phyloP scores from a whole-genome alignment of 2,888 invertebrate species.

The Scaptomyza flava region DNA sequence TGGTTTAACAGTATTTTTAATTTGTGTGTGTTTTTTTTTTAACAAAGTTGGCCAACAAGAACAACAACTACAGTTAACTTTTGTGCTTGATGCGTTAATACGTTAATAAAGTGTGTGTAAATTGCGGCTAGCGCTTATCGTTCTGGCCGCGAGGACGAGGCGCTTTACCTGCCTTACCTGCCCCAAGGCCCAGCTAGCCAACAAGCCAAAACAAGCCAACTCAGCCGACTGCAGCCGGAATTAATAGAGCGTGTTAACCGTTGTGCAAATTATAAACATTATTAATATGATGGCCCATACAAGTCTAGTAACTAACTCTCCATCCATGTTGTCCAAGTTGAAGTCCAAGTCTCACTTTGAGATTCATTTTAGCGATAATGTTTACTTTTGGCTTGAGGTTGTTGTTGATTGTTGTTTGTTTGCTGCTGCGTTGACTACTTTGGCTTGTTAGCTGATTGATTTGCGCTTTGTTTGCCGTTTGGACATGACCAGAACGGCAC shows the following conservation, averaged over 20 bases:
- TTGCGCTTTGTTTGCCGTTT: conserved; percentile 76
- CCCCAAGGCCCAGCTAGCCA: conserved; percentile 42
- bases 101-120: conserved; percentile 82
- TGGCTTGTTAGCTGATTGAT: conserved; percentile 76
- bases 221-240: conserved; percentile 57
- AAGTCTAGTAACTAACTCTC: conserved; percentile 17
- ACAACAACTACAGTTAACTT: conserved; percentile 48
- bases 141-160: conserved; percentile 50
- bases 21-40: conserved; percentile 34
- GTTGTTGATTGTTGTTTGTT: conserved; percentile 40
- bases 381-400: conserved; percentile 74
- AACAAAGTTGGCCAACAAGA: conserved; percentile 57
- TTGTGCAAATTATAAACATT: conserved; percentile 81
- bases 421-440: conserved; percentile 32
- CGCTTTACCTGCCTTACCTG: conserved; percentile 27
- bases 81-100: conserved; percentile 79
- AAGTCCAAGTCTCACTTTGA: conserved; percentile 42
- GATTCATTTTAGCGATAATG: conserved; percentile 74
- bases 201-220: conserved; percentile 17
- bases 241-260: conserved; percentile 82
- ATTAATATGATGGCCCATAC: conserved; percentile 76
- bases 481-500: conserved; percentile 69
- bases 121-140: conserved; percentile 79
- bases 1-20: conserved; percentile 33
- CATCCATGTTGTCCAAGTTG: conserved; percentile 20